Conservation (phyloP, 2,113 vertebrate species). For the Brienomyrus longianalis region DNA sequence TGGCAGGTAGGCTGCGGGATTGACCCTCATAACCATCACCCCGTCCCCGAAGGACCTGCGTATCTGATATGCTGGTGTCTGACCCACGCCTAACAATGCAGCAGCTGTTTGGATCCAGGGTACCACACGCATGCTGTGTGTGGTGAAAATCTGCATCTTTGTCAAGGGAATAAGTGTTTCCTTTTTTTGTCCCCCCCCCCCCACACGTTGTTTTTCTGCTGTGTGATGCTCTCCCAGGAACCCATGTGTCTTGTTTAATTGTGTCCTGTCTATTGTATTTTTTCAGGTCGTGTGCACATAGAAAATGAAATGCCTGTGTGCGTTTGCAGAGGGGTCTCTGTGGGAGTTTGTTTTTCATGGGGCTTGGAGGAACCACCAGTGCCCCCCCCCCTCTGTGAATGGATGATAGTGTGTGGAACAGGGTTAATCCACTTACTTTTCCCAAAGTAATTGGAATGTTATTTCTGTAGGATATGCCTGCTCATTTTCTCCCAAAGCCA, state of each 20-base stretch:
- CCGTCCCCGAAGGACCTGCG: background rate
- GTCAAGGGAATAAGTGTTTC: background rate
- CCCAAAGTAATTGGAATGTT: background rate
- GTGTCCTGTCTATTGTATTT: background rate
- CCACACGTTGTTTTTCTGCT: background rate
- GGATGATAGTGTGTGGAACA: background rate
- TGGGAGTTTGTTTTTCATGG: background rate
- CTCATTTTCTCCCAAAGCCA: background rate
- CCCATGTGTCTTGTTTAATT: background rate
- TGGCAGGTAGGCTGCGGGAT: constrained; percentile 59
- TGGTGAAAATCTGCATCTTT: background rate
- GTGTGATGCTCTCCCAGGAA: background rate
- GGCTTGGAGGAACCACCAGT: background rate
- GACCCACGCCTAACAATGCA: background rate
- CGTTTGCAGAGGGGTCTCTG: background rate
- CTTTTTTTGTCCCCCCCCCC: background rate
- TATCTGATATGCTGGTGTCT: background rate
- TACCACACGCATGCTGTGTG: background rate
- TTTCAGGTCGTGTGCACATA: background rate
- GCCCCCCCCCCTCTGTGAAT: background rate
- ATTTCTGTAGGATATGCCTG: background rate
- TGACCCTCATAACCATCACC: background rate
- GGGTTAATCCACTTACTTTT: background rate
- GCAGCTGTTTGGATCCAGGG: background rate
- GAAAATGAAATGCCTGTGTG: background rate